Conservation (phyloP, 2,113 vertebrate species). For the Eidolon helvum region DNA sequence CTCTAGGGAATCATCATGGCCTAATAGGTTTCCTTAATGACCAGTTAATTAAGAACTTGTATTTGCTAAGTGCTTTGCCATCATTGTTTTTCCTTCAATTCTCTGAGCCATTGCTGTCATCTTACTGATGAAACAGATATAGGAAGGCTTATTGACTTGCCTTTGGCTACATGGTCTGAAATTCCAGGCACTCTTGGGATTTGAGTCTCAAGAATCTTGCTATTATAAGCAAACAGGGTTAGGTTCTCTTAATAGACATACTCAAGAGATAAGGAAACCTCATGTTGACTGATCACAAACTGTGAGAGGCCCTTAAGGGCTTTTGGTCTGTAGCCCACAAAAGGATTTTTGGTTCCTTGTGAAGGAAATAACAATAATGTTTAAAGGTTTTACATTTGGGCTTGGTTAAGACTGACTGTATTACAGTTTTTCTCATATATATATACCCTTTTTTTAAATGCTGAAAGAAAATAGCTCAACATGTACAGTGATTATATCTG, state of each 20-base stretch:
- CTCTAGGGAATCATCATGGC: neutral
- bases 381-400: neutral
- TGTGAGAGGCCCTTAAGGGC: neutral
- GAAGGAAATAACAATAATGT: neutral
- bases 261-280: neutral
- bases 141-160: constrained; percentile 23
- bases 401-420: neutral
- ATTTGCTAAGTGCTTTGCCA: constrained; percentile 36
- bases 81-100: constrained; percentile 31
- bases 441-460: constrained; percentile 17
- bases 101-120: neutral
- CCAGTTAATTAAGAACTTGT: constrained; percentile 42
- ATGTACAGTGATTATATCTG: neutral
- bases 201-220: neutral
- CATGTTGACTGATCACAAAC: neutral
- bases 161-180: neutral
- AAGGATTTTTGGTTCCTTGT: neutral
- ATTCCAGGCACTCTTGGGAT: neutral
- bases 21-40: constrained; percentile 48
- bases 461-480: neutral
- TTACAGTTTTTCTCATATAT: neutral
- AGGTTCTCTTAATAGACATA: neutral
- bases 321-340: neutral
- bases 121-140: constrained; percentile 42
- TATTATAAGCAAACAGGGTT: neutral